A percentile compares a stretch with the other conserved stretches of the same genome.
phyloP scores from a whole-genome alignment of 2,113 vertebrate genomes.

The Columbina picui region DNA sequence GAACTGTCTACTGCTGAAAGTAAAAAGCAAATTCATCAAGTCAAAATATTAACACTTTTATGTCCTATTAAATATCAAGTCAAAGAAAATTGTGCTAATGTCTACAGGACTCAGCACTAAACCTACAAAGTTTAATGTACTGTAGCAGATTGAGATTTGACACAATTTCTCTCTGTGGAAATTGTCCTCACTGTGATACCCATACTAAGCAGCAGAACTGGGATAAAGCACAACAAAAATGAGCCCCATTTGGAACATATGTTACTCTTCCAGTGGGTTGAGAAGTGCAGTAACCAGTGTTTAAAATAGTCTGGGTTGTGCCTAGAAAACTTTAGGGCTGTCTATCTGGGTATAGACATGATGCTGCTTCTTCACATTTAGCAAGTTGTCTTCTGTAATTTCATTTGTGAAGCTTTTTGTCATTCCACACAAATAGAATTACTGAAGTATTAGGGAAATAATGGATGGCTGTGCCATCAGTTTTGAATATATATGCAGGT shows the following conservation, averaged over 20 bases:
- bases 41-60: conserved; percentile 73
- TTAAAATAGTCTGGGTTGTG: not conserved
- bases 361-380: not conserved
- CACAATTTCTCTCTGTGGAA: conserved; percentile 9
- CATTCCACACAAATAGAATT: not conserved
- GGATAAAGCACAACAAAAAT: conserved; percentile 8
- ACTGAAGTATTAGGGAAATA: not conserved
- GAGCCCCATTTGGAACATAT: not conserved
- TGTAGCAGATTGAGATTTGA: conserved; percentile 48
- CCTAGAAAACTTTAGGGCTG: not conserved
- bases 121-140: conserved; percentile 44
- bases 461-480: not conserved
- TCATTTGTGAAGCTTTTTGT: not conserved
- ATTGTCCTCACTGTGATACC: not conserved
- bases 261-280: not conserved
- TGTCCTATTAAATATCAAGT: conserved; percentile 60
- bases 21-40: conserved; percentile 60
- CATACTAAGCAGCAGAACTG: not conserved
- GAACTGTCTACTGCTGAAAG: conserved; percentile 57
- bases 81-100: conserved; percentile 31
- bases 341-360: not conserved
- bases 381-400: not conserved
- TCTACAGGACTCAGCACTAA: conserved; percentile 41
- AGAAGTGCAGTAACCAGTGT: not conserved
- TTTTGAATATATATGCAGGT: not conserved